Conservation (phyloP, 2,113 vertebrate genomes). For the Poeciliopsis prolifica region DNA sequence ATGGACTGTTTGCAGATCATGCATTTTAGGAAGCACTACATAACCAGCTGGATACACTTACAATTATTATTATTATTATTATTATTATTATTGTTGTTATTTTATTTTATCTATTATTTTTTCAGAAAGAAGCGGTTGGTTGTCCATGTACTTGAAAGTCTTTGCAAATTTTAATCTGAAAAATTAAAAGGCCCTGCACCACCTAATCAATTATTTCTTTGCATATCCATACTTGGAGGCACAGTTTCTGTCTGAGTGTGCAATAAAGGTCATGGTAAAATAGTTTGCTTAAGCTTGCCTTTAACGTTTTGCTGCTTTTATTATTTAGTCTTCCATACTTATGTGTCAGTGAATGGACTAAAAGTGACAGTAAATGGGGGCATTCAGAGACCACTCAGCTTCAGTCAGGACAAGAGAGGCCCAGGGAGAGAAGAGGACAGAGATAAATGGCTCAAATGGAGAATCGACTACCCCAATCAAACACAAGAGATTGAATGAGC, state of each 20-base stretch:
- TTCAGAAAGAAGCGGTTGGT: constrained; percentile 33
- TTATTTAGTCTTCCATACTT: constrained; percentile 11
- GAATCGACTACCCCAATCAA: constrained; percentile 36
- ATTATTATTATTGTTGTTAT: constrained; percentile 19
- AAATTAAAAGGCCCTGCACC: constrained; percentile 11
- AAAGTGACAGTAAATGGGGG: constrained; percentile 23
- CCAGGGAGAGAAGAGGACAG: not conserved
- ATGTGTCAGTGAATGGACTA: constrained; percentile 3
- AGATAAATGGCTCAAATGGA: constrained; percentile 14
- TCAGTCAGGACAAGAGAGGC: constrained; percentile 2
- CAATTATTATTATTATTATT: constrained; percentile 18
- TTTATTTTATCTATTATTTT: constrained; percentile 19
- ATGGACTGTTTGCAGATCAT: constrained; percentile 49
- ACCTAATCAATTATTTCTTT: constrained; percentile 3
- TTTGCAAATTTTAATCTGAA: constrained; percentile 14
- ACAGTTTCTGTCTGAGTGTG: not conserved
- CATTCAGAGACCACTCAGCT: constrained; percentile 2
- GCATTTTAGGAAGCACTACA: constrained; percentile 31
- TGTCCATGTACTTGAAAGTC: constrained; percentile 14
- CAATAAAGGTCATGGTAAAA: not conserved
- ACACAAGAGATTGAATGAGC: constrained; percentile 9
- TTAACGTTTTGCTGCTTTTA: constrained; percentile 6
- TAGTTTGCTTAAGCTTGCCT: constrained; percentile 27
- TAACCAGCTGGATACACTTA: constrained; percentile 9
- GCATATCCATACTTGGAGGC: not conserved